A percentile compares a stretch with the other conserved stretches of the same genome.
These are phyloP conservation scores for Achroia grisella DNA, from an alignment of 1,140 invertebrate species.

Conservation along the genomic window DNA sequence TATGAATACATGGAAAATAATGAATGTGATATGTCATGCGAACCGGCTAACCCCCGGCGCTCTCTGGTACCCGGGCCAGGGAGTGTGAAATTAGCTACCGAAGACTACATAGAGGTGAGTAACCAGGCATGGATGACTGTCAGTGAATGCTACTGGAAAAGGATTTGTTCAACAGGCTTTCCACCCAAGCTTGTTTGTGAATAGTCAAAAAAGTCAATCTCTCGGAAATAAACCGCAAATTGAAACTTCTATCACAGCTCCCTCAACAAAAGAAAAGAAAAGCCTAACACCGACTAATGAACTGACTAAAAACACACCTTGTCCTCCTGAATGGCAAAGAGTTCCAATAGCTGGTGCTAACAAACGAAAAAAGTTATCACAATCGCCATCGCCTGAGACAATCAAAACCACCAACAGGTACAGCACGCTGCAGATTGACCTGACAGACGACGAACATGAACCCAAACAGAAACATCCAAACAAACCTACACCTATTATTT, in stretches of 20 bases:
- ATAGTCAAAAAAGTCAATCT: not conserved
- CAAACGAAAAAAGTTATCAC: slow-evolving; percentile 1
- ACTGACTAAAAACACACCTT: not conserved
- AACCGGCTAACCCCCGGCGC: too few relatives aligned
- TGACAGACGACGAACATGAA: not conserved
- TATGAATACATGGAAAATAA: too few relatives aligned
- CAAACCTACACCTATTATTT: slow-evolving; percentile 5
- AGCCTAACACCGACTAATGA: not conserved
- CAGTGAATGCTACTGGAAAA: slow-evolving; percentile 14
- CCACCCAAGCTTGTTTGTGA: slow-evolving; percentile 5
- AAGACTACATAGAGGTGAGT: slow-evolving; percentile 10
- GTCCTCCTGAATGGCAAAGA: not conserved
- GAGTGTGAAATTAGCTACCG: slow-evolving; percentile 15
- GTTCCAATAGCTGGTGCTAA: not conserved
- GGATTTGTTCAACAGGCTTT: slow-evolving; percentile 4
- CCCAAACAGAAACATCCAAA: not conserved
- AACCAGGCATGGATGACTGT: slow-evolving; percentile 9
- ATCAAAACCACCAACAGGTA: not conserved
- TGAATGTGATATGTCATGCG: too few relatives aligned
- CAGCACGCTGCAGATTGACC: not conserved
- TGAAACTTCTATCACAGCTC: too few relatives aligned
- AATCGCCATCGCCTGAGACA: not conserved
- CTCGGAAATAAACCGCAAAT: not conserved
- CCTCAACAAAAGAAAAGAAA: too few relatives aligned
- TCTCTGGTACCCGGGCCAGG: too few relatives aligned